Conservation (phyloP, 2,888 invertebrate genomes). For the Agrotis puta region DNA sequence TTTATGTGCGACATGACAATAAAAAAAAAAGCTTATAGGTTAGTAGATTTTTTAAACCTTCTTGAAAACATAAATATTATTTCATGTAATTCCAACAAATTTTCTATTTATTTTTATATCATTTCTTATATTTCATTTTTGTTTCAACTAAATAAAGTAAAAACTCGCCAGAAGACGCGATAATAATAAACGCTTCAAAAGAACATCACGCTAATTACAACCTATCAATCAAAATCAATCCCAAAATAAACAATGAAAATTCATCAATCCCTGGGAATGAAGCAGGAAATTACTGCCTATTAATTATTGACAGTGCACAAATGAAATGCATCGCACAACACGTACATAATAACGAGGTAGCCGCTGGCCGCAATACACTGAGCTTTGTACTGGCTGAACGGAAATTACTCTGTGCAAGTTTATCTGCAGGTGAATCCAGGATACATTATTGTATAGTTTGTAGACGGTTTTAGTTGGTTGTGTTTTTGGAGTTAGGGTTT, state of each 20-base stretch:
- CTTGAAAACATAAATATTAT: no score
- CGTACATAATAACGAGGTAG: constrained; percentile 40
- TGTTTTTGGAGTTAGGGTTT: constrained; percentile 19
- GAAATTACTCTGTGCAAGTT: constrained; percentile 79
- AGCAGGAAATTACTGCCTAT: constrained; percentile 44
- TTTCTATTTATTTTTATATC: no score
- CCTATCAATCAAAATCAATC: constrained; percentile 6
- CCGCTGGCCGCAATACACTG: constrained; percentile 59
- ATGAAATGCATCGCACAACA: constrained; percentile 47
- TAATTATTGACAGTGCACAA: constrained; percentile 51
- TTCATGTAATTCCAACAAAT: no score
- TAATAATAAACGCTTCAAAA: no score
- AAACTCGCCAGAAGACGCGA: no score
- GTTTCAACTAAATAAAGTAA: no score
- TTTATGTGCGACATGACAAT: no score
- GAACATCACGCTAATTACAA: neutral
- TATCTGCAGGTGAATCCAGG: constrained; percentile 62
- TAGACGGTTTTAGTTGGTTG: constrained; percentile 1
- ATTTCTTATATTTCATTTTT: no score
- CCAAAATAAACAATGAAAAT: constrained; percentile 21
- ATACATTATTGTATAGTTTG: constrained; percentile 36
- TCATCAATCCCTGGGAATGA: constrained; percentile 18
- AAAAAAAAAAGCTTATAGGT: no score
- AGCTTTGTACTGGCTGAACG: constrained; percentile 74
- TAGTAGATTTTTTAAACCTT: no score